Percentiles rank a stretch among this genome's conserved stretches.
These are phyloP conservation scores for Pocillopora verrucosa DNA, from an alignment of 64 coral and sea anemone species.

Conservation along the genomic window DNA sequence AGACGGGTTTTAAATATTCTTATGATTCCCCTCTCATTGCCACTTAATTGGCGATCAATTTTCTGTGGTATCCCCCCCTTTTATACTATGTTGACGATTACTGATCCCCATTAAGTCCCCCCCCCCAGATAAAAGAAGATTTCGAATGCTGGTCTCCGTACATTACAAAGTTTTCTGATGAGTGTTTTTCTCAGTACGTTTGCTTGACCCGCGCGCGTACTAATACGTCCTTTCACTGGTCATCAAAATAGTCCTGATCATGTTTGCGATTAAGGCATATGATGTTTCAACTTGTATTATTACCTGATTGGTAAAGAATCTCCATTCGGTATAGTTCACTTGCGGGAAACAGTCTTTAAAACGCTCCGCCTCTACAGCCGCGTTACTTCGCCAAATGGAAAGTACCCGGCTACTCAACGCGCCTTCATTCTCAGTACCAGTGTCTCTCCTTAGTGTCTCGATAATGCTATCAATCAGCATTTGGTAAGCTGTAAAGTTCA, in stretches of 20 bases:
- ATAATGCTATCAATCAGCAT: conserved; percentile 55
- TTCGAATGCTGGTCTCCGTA: no score
- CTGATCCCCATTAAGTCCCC: no score
- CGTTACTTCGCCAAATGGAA: conserved; percentile 55
- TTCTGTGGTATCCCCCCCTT: no score
- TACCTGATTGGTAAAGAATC: conserved; percentile 64
- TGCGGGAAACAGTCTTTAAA: conserved; percentile 18
- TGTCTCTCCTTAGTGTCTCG: not conserved
- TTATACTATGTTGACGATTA: no score
- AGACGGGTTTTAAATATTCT: no score
- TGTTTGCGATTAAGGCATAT: not conserved
- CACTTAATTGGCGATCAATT: no score
- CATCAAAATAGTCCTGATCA: not conserved
- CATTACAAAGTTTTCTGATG: no score
- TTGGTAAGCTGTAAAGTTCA: conserved; percentile 57
- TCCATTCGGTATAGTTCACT: conserved; percentile 31
- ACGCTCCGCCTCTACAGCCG: conserved; percentile 46
- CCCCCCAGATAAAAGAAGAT: no score
- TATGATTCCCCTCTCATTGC: no score
- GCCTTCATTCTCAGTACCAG: not conserved
- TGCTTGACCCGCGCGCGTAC: no score
- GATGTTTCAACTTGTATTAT: conserved; percentile 2
- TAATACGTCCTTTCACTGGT: no score
- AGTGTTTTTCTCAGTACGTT: no score
- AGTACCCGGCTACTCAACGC: not conserved